These are phyloP conservation scores for Macrophya alboannulata DNA, from an alignment of 2,888 invertebrate species.

Conservation along the genomic window DNA sequence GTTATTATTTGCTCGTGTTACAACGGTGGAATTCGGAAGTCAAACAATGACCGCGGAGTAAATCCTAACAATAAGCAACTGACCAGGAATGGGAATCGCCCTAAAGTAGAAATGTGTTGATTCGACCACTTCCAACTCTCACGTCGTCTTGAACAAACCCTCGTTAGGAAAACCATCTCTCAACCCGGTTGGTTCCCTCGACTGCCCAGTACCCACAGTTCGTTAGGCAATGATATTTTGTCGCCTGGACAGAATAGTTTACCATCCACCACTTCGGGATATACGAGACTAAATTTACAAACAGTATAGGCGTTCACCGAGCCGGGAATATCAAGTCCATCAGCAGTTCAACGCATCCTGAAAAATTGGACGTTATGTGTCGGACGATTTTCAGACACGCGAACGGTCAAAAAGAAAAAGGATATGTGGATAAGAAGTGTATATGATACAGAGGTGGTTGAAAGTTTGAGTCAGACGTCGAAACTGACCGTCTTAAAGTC, in stretches of 20 bases:
- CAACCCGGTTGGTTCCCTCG: not conserved
- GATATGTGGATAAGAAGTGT: not conserved
- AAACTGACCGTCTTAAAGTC: not conserved
- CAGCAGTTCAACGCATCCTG: too few relatives aligned
- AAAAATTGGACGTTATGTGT: not conserved
- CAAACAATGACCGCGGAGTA: conserved; percentile 37
- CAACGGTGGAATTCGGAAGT: not conserved
- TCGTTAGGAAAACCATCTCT: conserved; percentile 51
- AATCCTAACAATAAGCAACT: conserved; percentile 24
- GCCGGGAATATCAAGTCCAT: not conserved
- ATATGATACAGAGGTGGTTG: not conserved
- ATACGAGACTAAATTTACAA: not conserved
- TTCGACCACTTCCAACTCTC: conserved; percentile 35
- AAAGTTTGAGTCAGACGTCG: not conserved
- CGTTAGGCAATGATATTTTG: conserved; percentile 74
- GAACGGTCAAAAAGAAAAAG: too few relatives aligned
- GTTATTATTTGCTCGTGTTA: not conserved
- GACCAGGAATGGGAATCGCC: not conserved
- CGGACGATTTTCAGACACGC: not conserved
- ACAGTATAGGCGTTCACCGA: not conserved
- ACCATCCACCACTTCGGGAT: not conserved
- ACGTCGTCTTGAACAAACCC: conserved; percentile 52
- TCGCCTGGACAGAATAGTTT: conserved; percentile 64
- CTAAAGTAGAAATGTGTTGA: conserved; percentile 30
- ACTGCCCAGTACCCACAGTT: conserved; percentile 64